Conservation (phyloP, 2,113 vertebrate genomes). For the Craseonycteris thonglongyai region DNA sequence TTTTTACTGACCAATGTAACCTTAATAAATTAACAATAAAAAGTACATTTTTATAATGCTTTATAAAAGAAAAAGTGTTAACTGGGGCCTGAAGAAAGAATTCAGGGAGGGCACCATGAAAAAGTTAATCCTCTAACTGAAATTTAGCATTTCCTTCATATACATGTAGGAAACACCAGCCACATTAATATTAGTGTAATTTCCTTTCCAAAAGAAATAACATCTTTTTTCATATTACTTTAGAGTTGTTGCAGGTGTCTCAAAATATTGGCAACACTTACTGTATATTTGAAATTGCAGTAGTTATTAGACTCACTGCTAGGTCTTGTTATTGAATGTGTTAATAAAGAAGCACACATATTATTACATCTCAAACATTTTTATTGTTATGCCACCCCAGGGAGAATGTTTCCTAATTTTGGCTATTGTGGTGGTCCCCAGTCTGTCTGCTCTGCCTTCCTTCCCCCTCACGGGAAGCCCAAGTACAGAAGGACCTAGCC, state of each 20-base stretch:
- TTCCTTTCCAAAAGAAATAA: not conserved
- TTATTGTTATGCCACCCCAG: not conserved
- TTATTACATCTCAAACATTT: not conserved
- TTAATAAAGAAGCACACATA: not conserved
- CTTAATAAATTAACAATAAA: no score
- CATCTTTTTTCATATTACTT: not conserved
- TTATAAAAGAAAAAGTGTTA: not conserved
- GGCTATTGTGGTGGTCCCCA: not conserved
- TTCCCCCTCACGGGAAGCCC: not conserved
- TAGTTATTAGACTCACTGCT: not conserved
- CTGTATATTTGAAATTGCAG: not conserved
- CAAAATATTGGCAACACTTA: not conserved
- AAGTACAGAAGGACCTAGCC: not conserved
- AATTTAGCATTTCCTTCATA: not conserved
- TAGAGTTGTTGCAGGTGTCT: not conserved
- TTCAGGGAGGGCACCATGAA: not conserved
- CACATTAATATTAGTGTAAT: not conserved
- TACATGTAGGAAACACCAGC: not conserved
- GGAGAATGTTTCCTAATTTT: not conserved
- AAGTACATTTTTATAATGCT: not conserved
- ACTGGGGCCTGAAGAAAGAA: slow-evolving; percentile 1
- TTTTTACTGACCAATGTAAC: no score
- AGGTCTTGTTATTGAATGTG: not conserved
- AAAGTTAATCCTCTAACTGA: not conserved
- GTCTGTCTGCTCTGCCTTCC: not conserved